Percentiles rank a stretch among this genome's conserved stretches.
Conservation (phyloP, 2,888 invertebrate genomes). For the Bursaphelenchus okinawaensis region DNA sequence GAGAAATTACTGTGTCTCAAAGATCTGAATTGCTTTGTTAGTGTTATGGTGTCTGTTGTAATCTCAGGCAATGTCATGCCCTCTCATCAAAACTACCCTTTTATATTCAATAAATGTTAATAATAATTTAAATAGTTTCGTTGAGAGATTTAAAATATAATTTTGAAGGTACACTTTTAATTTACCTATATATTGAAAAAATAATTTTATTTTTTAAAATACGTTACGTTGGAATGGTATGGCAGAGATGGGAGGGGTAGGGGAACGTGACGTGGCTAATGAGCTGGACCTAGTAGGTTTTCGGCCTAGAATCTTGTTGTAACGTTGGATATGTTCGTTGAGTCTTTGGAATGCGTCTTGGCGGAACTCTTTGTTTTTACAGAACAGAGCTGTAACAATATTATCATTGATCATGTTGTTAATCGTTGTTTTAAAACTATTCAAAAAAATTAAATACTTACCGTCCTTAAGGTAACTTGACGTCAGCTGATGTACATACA, state of each 20-base stretch:
- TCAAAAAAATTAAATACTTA: neutral
- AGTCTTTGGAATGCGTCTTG: constrained; percentile 19
- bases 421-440: neutral
- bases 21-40: neutral
- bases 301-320: constrained; percentile 13
- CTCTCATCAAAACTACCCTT: neutral
- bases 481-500: constrained; percentile 28
- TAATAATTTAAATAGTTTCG: neutral
- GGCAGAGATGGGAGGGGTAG: neutral
- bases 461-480: constrained; percentile 25
- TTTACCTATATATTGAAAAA: too few species aligned
- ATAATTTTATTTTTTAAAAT: too few species aligned
- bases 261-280: neutral
- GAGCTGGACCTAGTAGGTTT: neutral
- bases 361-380: constrained; percentile 19
- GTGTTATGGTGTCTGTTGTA: neutral
- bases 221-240: neutral
- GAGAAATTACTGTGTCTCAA: too few species aligned
- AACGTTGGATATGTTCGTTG: constrained; percentile 28
- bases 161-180: too few species aligned
- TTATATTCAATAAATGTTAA: neutral
- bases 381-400: constrained; percentile 23
- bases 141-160: neutral
- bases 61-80: neutral
- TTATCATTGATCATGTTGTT: neutral